Base-by-base conservation (phyloP, 2,113 vertebrate genomes). In the Lycocorax pyrrhopterus region DNA sequence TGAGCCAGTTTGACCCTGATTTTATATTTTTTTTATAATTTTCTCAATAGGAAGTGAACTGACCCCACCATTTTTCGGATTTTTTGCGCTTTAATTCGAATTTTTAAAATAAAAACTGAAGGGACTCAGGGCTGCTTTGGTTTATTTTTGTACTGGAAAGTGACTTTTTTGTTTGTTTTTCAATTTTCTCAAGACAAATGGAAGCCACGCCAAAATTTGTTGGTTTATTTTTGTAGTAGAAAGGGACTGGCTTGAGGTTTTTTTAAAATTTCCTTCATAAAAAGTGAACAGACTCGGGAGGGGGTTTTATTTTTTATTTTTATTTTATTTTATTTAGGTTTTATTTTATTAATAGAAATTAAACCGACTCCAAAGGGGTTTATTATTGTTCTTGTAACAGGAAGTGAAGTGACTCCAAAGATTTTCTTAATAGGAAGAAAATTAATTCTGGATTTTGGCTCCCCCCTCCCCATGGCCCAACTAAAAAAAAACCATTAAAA, bases 1-100 rank as follows among this genome's bases (percentile, higher is more conserved):
- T 11, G n/a, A 30, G 9, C 2, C 2, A 7, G 21, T 51, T 22
- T 8, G 29, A 29, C 25, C 35, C 23, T 3, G 10, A 26, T 8
- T 30, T 22, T 18, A 1, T 14, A 6, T 37, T 39, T 62, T 12
- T 63, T 25, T 13, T 2, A 6, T 30, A 4, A 16, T 29, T 75
- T 86, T 52, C n/a, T 22, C 37, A 16, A 29, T 5, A 49, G n/a
- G 29, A 77, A 73, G 0, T 0, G 4, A 81, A 16, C 4, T 1
- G 6, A 19, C 20, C 37, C 33, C 0, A 0, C 23, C 26, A 3
- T 27, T 32, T 43, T 55, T 66, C n/a, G 0, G 1, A 30, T 12
- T 47, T 84, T 86, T 60, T 26, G 55, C 49, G 30, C n/a, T 75
- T 56, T 41, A 63, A 37, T 37, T 47, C 10, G n/a, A 25, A 49